A percentile compares a stretch with the other conserved stretches of the same genome.
Evolutionary conservation across 2,888 invertebrate species (phyloP).

Genomic region (Archaeoteleia sp.): DNA sequence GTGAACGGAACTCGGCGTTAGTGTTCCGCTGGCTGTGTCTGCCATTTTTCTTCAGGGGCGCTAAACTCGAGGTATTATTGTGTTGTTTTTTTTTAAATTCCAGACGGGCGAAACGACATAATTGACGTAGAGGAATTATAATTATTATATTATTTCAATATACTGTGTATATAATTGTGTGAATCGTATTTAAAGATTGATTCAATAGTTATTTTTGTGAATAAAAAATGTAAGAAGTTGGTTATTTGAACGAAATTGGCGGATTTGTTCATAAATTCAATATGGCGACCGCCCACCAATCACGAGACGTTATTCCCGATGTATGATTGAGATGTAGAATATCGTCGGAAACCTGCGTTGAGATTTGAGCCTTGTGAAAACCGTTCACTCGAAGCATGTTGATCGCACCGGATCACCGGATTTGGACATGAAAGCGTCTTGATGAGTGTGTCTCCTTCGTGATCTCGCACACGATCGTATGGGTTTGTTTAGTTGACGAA

Average conservation of each 20-base stretch:
- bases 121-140: too few relatives aligned
- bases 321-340: conserved; percentile 29
- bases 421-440: conserved; percentile 48
- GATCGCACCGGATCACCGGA: conserved; percentile 39
- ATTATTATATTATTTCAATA: too few relatives aligned
- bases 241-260: conserved; percentile 1
- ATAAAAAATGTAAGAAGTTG: too few relatives aligned
- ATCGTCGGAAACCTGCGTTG: conserved; percentile 25
- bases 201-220: too few relatives aligned
- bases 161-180: too few relatives aligned
- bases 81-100: too few relatives aligned
- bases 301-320: conserved; percentile 15
- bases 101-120: too few relatives aligned
- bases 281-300: conserved; percentile 26
- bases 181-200: too few relatives aligned
- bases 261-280: conserved; percentile 17
- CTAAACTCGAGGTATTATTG: not conserved
- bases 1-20: conserved; percentile 48
- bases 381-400: conserved; percentile 25
- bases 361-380: conserved; percentile 29
- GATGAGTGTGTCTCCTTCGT: conserved; percentile 27
- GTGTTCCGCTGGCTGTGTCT: conserved; percentile 1
- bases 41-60: not conserved
- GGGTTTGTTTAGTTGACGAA: not conserved
- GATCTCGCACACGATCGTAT: too few relatives aligned